Percentiles rank a stretch among this genome's conserved stretches.
These are phyloP conservation scores for Tolypeutes matacus DNA, from an alignment of 2,797 vertebrate genomes.

Conservation along the genomic window DNA sequence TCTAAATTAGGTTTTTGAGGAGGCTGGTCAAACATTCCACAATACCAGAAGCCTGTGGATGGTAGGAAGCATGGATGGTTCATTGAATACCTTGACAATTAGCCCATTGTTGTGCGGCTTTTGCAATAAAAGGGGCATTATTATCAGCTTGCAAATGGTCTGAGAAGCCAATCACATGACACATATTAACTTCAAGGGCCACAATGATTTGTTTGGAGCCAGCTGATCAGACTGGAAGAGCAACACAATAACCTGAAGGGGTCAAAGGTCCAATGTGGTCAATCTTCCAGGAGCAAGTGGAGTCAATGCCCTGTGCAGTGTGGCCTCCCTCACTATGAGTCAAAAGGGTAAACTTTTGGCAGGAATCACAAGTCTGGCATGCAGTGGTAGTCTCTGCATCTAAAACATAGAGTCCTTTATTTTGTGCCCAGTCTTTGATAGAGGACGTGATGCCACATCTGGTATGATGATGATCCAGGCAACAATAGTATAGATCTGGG, in stretches of 20 bases:
- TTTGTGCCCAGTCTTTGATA: too few species aligned
- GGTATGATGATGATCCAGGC: background rate
- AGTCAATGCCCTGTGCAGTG: background rate
- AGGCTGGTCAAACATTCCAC: slow-evolving; percentile 52
- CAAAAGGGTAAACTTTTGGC: background rate
- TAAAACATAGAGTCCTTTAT: too few species aligned
- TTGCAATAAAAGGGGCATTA: slow-evolving; percentile 66
- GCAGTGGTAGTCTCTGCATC: background rate
- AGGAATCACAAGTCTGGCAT: background rate
- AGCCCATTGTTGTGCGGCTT: slow-evolving; percentile 63
- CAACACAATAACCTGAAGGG: slow-evolving; percentile 1
- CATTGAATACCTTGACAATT: slow-evolving; percentile 67
- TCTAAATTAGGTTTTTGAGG: slow-evolving; percentile 50
- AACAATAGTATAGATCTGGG: background rate
- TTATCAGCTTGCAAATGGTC: slow-evolving; percentile 55
- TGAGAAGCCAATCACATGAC: slow-evolving; percentile 50
- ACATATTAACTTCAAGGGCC: slow-evolving; percentile 59
- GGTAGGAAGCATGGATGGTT: slow-evolving; percentile 35
- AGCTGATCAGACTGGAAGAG: slow-evolving; percentile 54
- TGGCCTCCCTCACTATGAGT: background rate
- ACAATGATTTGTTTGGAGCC: slow-evolving; percentile 56
- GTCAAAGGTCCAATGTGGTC: background rate
- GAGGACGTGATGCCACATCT: background rate
- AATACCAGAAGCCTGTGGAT: slow-evolving; percentile 48
- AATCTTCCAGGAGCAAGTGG: background rate